phyloP scores from a whole-genome alignment of 2,113 vertebrate genomes.

The Oreochromis aureus region DNA sequence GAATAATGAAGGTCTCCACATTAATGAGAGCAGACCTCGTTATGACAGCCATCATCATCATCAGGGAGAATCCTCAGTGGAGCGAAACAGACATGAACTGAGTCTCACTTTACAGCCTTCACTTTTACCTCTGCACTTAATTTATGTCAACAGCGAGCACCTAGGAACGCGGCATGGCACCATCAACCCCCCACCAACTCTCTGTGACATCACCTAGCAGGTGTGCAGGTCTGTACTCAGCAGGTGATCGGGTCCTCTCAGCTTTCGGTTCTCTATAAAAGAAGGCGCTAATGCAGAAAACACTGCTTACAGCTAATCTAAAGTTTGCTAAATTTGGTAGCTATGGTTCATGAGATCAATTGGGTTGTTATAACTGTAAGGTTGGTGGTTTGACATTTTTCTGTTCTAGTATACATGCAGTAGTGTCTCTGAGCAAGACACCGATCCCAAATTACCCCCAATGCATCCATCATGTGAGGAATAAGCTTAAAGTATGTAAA shows the following conservation, averaged over 20 bases:
- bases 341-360: not conserved
- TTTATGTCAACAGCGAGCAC: not conserved
- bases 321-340: not conserved
- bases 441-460: not conserved
- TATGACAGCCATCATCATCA: slow-evolving; percentile 1
- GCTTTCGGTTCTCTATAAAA: not conserved
- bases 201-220: not conserved
- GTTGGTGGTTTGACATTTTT: not conserved
- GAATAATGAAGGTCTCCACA: slow-evolving; percentile 14
- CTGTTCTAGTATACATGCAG: not conserved
- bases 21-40: slow-evolving; percentile 33
- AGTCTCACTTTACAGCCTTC: not conserved
- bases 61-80: not conserved
- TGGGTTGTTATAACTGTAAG: not conserved
- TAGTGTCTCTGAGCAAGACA: not conserved
- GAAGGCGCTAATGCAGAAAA: not conserved
- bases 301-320: accelerated
- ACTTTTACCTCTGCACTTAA: not conserved
- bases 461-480: not conserved
- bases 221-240: not conserved
- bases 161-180: not conserved
- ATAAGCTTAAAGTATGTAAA: not conserved
- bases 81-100: not conserved
- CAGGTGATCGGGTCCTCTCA: not conserved
- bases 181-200: not conserved